Evolutionary conservation across 2,113 vertebrate genomes (phyloP).

Genomic region (Brachyhypopomus gauderio): DNA sequence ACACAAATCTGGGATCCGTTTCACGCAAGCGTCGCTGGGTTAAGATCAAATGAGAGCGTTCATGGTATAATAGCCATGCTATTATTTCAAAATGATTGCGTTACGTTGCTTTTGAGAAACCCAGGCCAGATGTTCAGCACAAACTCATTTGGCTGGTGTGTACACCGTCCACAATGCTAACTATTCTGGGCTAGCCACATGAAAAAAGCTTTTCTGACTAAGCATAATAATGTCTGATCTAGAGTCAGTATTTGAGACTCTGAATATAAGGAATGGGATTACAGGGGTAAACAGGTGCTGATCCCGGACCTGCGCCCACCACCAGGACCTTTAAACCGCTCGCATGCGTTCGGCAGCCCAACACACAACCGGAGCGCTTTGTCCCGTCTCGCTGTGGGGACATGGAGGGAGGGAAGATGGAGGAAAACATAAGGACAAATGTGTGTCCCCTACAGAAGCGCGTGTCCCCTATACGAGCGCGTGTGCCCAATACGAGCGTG

Average conservation of each 20-base stretch:
- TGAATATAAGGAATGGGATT: background rate
- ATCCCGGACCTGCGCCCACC: background rate
- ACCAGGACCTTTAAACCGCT: background rate
- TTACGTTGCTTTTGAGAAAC: too few relatives aligned
- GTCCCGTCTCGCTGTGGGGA: background rate
- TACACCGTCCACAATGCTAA: too few relatives aligned
- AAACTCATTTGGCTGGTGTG: too few relatives aligned
- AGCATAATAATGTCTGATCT: background rate
- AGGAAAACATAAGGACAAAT: background rate
- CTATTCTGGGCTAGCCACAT: too few relatives aligned
- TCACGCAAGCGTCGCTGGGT: too few relatives aligned
- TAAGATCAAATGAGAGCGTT: too few relatives aligned
- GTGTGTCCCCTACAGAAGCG: too few relatives aligned
- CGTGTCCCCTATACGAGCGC: background rate
- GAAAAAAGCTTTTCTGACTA: too few relatives aligned
- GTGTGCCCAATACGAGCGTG: constrained; percentile 20
- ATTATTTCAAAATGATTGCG: too few relatives aligned
- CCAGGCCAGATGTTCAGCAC: too few relatives aligned
- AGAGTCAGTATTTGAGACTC: background rate
- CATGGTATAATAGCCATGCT: too few relatives aligned
- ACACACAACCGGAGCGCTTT: constrained; percentile 37
- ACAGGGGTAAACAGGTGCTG: background rate
- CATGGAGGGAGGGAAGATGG: background rate
- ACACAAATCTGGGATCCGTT: background rate
- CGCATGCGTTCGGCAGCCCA: constrained; percentile 6